Evolutionary conservation across 53 echinoderm and acorn worm genomes (phyloP).

Genomic region (Henricia sp.): DNA sequence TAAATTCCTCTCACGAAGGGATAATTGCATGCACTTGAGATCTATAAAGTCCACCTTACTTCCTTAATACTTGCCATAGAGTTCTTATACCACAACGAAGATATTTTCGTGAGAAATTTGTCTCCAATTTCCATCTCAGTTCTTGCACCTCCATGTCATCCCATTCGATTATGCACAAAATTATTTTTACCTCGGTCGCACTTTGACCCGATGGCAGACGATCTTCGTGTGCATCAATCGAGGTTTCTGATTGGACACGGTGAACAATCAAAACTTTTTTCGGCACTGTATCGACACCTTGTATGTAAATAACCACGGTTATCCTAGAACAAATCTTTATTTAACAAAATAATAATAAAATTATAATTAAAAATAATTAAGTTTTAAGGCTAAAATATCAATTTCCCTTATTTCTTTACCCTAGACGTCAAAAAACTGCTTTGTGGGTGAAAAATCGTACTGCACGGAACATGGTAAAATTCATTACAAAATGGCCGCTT

Average conservation of each 20-base stretch:
- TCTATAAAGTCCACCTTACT: conserved; percentile 35
- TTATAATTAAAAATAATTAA: too few relatives aligned
- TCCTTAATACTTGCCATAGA: conserved; percentile 13
- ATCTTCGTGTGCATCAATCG: conserved; percentile 1
- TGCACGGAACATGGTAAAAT: not conserved
- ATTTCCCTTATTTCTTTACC: too few relatives aligned
- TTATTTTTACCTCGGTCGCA: conserved; percentile 41
- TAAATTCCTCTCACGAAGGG: too few relatives aligned
- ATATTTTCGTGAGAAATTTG: conserved; percentile 1
- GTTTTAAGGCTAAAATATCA: too few relatives aligned
- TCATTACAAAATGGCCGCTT: conserved; percentile 55
- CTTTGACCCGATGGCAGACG: conserved; percentile 64
- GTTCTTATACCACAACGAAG: conserved; percentile 45
- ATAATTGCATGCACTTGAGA: too few relatives aligned
- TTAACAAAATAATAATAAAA: too few relatives aligned
- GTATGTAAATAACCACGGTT: too few relatives aligned
- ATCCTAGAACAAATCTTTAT: too few relatives aligned
- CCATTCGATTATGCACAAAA: conserved; percentile 9
- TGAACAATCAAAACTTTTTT: too few relatives aligned
- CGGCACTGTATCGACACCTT: too few relatives aligned
- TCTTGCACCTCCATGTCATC: conserved; percentile 56
- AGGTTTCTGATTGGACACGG: conserved; percentile 35
- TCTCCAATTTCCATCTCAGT: conserved; percentile 38
- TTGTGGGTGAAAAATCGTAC: too few relatives aligned
- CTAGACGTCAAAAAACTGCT: too few relatives aligned